These are phyloP conservation scores for Sebastiscus tertius DNA, from an alignment of 2,797 vertebrate species.

Conservation along the genomic window DNA sequence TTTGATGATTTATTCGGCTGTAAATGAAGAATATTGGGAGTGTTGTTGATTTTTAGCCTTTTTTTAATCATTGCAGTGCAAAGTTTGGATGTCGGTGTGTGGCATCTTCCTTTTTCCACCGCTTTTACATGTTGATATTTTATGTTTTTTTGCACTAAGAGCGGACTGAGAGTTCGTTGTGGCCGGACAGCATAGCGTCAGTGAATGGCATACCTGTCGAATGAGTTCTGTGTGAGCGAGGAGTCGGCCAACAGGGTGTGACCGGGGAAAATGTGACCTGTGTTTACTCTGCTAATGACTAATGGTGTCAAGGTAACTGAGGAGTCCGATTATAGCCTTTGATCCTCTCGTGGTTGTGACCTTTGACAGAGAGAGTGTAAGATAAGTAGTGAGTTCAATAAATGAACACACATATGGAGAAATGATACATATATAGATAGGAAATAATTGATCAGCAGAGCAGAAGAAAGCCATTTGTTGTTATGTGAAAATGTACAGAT, in stretches of 20 bases:
- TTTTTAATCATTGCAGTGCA: not conserved
- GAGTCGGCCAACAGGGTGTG: constrained; percentile 64
- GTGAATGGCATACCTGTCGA: constrained; percentile 54
- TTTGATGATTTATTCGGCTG: not conserved
- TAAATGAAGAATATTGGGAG: not conserved
- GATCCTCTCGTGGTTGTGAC: constrained; percentile 48
- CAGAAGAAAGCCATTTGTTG: not conserved
- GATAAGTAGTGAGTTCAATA: constrained; percentile 17
- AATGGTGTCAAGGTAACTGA: constrained; percentile 74
- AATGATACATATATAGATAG: not conserved
- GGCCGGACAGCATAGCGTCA: not conserved
- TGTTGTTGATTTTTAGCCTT: not conserved
- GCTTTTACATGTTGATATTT: not conserved
- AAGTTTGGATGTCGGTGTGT: not conserved
- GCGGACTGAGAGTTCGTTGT: constrained; percentile 18
- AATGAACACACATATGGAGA: not conserved
- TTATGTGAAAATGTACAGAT: not conserved
- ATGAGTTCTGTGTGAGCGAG: constrained; percentile 47
- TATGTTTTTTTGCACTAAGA: not conserved
- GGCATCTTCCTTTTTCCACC: not conserved
- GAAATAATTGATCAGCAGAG: not conserved
- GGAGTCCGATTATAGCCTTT: constrained; percentile 55
- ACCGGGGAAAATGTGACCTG: constrained; percentile 54
- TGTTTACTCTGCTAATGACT: constrained; percentile 74
- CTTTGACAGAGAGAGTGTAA: constrained; percentile 36